phyloP scores from a whole-genome alignment of 1,140 invertebrate genomes.

The Mizuhopecten yessoensis region DNA sequence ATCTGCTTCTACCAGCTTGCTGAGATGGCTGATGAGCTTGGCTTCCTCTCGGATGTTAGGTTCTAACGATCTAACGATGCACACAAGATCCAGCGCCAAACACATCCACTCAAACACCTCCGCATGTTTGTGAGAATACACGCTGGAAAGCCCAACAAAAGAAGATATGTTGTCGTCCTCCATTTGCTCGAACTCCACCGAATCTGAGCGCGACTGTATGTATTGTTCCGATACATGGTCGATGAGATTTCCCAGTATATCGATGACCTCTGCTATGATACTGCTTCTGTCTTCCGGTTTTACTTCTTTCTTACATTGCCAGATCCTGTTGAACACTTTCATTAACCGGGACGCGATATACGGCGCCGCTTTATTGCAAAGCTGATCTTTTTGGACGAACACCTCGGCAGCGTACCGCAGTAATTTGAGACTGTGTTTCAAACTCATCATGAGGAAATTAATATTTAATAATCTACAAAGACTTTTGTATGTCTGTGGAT shows the following conservation, averaged over 20 bases:
- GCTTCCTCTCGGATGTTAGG: neutral
- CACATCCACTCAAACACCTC: constrained; percentile 28
- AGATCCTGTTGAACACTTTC: neutral
- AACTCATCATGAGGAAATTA: constrained; percentile 19
- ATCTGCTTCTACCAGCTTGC: neutral
- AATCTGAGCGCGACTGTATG: neutral
- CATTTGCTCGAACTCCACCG: neutral
- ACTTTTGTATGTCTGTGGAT: constrained; percentile 32
- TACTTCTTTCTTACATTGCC: constrained; percentile 23
- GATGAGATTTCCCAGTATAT: neutral
- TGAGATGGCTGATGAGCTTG: neutral
- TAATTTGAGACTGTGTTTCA: neutral
- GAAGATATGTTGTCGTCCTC: constrained; percentile 11
- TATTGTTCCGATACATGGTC: neutral
- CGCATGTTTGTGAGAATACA: neutral
- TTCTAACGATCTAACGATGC: neutral
- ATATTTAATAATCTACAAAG: constrained; percentile 26
- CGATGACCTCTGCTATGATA: neutral
- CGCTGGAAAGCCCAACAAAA: neutral
- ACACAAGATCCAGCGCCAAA: neutral
- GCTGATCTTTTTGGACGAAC: constrained; percentile 4
- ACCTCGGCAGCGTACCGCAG: constrained; percentile 10
- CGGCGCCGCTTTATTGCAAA: neutral
- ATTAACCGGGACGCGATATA: neutral
- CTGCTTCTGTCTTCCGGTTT: constrained; percentile 24